phyloP scores from a whole-genome alignment of 2,113 vertebrate species.

The Gracilinanus agilis region DNA sequence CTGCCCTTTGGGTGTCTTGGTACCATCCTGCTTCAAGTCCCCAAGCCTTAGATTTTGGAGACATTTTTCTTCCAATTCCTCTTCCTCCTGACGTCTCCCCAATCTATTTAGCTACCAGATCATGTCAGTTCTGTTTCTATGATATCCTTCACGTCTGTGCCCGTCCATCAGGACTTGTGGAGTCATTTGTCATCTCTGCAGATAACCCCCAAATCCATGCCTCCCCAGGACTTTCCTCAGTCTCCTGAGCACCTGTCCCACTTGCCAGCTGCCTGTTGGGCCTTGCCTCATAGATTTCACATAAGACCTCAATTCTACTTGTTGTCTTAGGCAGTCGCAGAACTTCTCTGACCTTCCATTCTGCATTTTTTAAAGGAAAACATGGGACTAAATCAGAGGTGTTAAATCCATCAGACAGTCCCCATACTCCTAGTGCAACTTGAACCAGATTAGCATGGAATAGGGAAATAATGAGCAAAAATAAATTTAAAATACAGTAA shows the following conservation, averaged over 20 bases:
- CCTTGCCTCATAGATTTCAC: neutral
- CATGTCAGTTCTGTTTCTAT: no score
- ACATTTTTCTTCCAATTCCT: neutral
- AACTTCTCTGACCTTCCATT: neutral
- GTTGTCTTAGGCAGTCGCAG: no score
- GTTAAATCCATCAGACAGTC: no score
- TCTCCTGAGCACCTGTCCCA: neutral
- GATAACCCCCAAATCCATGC: neutral
- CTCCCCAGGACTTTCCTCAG: no score
- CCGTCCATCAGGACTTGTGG: neutral
- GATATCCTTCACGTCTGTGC: neutral
- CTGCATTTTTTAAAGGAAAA: neutral
- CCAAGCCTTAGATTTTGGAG: neutral
- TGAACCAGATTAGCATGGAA: neutral
- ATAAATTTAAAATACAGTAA: no score
- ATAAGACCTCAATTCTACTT: no score
- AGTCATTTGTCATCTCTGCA: neutral
- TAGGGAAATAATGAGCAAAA: no score
- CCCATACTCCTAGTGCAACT: neutral
- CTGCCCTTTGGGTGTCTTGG: neutral
- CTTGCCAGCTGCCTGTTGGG: neutral
- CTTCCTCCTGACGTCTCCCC: neutral
- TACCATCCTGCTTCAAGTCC: neutral
- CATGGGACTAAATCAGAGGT: no score
- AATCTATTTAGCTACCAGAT: no score